Conservation (phyloP, 2,888 invertebrate genomes). For the Nineta flava region DNA sequence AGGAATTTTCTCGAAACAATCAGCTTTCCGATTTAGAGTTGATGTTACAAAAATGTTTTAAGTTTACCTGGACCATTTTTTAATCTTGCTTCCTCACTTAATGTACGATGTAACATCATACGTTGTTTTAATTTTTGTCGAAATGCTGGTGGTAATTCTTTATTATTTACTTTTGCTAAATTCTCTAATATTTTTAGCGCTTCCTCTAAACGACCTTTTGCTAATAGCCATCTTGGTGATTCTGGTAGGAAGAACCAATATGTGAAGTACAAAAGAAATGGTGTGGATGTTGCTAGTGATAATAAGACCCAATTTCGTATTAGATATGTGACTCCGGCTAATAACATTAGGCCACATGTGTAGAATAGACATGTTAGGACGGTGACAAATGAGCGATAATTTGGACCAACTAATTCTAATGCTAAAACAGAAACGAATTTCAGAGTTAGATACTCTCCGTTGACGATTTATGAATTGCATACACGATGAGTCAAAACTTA, state of each 20-base stretch:
- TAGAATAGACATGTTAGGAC: slow-evolving; percentile 87
- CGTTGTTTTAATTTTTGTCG: slow-evolving; percentile 55
- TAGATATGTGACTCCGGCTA: slow-evolving; percentile 72
- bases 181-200: slow-evolving; percentile 62
- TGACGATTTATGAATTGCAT: too few relatives aligned
- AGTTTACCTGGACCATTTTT: slow-evolving; percentile 31
- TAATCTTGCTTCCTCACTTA: slow-evolving; percentile 34
- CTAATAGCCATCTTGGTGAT: slow-evolving; percentile 81
- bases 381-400: slow-evolving; percentile 80
- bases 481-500: too few relatives aligned
- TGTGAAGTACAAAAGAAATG: slow-evolving; percentile 68
- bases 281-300: slow-evolving; percentile 66
- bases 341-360: slow-evolving; percentile 67
- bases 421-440: slow-evolving; percentile 39
- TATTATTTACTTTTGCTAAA: slow-evolving; percentile 63
- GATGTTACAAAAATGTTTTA: too few relatives aligned
- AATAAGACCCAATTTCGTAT: slow-evolving; percentile 72
- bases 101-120: slow-evolving; percentile 43
- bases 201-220: slow-evolving; percentile 65
- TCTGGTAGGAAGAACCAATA: slow-evolving; percentile 81
- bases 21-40: too few relatives aligned
- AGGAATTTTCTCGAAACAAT: too few relatives aligned
- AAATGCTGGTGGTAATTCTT: slow-evolving; percentile 56
- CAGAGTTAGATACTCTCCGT: slow-evolving; percentile 2
- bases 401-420: slow-evolving; percentile 78